phyloP scores from a whole-genome alignment of 1,140 invertebrate species.

The Calephelis nemesis region DNA sequence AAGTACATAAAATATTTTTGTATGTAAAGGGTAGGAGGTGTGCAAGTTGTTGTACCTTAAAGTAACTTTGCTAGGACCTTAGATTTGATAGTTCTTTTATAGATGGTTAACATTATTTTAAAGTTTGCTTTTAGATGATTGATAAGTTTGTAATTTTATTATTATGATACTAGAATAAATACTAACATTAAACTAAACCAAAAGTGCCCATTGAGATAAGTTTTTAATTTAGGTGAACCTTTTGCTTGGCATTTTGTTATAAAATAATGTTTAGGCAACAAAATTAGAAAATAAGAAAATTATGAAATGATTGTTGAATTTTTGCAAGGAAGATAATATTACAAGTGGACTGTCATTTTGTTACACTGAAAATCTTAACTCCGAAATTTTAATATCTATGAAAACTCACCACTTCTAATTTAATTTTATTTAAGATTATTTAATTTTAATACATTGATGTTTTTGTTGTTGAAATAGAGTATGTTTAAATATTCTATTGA shows the following conservation, averaged over 20 bases:
- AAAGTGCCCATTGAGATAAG: slow-evolving; percentile 80
- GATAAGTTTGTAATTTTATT: slow-evolving; percentile 78
- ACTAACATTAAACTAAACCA: slow-evolving; percentile 80
- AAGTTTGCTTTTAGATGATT: slow-evolving; percentile 73
- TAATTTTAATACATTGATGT: too few relatives aligned
- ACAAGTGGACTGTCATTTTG: too few relatives aligned
- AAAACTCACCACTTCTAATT: too few relatives aligned
- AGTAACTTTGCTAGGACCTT: slow-evolving; percentile 71
- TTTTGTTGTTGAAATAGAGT: too few relatives aligned
- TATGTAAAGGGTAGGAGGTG: slow-evolving; percentile 70
- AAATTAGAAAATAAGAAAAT: slow-evolving; percentile 75
- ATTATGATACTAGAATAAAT: slow-evolving; percentile 75
- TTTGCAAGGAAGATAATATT: too few relatives aligned
- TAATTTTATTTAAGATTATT: too few relatives aligned
- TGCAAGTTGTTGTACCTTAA: slow-evolving; percentile 67
- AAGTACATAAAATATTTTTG: slow-evolving; percentile 77
- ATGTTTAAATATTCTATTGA: too few relatives aligned
- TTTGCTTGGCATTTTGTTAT: slow-evolving; percentile 73
- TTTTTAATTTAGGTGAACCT: slow-evolving; percentile 72
- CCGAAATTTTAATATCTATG: too few relatives aligned
- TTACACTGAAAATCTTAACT: too few relatives aligned
- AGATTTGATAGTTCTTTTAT: slow-evolving; percentile 77
- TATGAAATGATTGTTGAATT: slow-evolving; percentile 73
- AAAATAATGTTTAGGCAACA: slow-evolving; percentile 74
- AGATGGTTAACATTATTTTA: slow-evolving; percentile 75